A percentile compares a stretch with the other conserved stretches of the same genome.
Evolutionary conservation across 1,140 invertebrate genomes (phyloP).

Genomic region (Caenorhabditis tropicalis): DNA sequence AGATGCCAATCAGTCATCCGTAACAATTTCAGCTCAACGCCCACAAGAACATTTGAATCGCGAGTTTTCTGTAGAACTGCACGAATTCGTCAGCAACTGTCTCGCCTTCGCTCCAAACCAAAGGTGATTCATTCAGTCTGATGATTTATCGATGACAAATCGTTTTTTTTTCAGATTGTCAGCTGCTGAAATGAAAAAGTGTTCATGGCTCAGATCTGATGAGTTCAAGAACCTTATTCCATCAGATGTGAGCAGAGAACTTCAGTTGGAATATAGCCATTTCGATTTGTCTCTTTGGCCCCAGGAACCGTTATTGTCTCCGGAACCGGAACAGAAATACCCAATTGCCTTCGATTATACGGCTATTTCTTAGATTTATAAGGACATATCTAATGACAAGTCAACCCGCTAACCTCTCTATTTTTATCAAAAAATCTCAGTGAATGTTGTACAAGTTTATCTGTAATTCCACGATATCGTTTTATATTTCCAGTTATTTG

Average conservation of each 20-base stretch:
- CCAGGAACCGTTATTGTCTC: background rate
- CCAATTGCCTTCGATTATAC: slow-evolving; percentile 1
- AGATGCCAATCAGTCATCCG: background rate
- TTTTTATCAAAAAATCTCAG: background rate
- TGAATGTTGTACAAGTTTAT: background rate
- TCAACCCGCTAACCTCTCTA: background rate
- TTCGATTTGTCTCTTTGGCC: background rate
- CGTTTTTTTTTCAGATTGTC: background rate
- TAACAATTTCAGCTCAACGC: background rate
- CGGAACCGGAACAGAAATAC: background rate
- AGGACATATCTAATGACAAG: too few relatives aligned
- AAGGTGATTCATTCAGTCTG: background rate
- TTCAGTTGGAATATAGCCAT: background rate
- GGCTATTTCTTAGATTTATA: background rate
- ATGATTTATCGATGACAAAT: background rate
- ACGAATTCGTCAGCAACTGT: slow-evolving; percentile 19
- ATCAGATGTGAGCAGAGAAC: background rate
- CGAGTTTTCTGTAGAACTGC: background rate
- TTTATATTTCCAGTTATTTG: background rate
- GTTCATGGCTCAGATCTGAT: background rate
- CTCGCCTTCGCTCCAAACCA: background rate
- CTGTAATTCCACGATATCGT: background rate
- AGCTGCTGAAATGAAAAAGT: background rate
- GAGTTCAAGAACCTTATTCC: background rate
- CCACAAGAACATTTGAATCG: background rate